A percentile compares a stretch with the other conserved stretches of the same genome.
Evolutionary conservation across 2,113 vertebrate species (phyloP).

Genomic region (Eretmochelys imbricata): DNA sequence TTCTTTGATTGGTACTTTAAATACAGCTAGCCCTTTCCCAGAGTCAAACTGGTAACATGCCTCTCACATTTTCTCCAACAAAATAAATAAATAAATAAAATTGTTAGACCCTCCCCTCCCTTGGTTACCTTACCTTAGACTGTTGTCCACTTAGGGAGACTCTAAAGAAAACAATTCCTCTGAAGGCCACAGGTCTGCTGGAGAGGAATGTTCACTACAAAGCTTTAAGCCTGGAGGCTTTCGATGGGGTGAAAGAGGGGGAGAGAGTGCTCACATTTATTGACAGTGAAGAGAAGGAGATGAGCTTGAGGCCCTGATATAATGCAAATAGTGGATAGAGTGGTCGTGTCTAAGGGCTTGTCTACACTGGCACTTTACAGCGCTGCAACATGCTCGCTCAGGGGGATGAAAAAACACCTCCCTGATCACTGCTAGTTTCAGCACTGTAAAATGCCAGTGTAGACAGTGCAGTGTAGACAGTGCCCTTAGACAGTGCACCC

Average conservation of each 20-base stretch:
- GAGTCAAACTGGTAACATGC: neutral
- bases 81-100: neutral
- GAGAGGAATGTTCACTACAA: neutral
- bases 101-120: neutral
- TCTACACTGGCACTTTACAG: too few relatives aligned
- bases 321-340: neutral
- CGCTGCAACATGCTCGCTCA: too few relatives aligned
- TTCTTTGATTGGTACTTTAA: neutral
- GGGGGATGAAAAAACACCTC: too few relatives aligned
- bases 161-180: neutral
- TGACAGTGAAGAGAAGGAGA: neutral
- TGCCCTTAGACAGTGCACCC: too few relatives aligned
- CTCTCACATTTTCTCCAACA: neutral
- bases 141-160: neutral
- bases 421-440: too few relatives aligned
- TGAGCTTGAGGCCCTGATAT: neutral
- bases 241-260: neutral
- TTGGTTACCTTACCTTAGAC: neutral
- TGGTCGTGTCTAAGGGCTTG: neutral
- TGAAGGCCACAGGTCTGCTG: neutral
- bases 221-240: neutral
- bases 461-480: too few relatives aligned
- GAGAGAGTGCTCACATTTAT: neutral
- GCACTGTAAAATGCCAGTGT: too few relatives aligned
- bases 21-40: neutral